Conservation (phyloP, 2,113 vertebrate genomes). For the Sigmodon hispidus region DNA sequence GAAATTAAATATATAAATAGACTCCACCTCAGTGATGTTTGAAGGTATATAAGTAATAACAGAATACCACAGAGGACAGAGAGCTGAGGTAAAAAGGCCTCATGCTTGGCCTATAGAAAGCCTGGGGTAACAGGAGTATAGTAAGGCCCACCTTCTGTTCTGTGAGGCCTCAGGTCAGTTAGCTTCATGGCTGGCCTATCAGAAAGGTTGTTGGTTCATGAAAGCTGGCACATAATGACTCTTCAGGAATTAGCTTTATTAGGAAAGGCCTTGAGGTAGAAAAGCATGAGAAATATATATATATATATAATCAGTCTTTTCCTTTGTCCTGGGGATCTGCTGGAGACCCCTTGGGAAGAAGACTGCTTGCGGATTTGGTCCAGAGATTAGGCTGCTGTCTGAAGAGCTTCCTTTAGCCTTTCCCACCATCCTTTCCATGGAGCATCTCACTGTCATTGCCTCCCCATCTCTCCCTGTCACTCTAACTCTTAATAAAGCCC, state of each 20-base stretch:
- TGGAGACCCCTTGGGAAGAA: background rate
- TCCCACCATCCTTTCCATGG: background rate
- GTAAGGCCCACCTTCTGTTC: background rate
- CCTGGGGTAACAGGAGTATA: background rate
- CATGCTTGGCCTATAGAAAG: background rate
- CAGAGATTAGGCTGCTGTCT: background rate
- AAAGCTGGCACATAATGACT: background rate
- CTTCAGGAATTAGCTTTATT: background rate
- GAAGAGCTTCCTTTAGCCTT: background rate
- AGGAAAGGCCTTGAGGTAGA: background rate
- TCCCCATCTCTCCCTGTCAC: background rate
- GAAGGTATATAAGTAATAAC: background rate
- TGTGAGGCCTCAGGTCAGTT: background rate
- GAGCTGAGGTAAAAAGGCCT: background rate
- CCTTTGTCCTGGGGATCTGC: background rate
- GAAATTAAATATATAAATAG: background rate
- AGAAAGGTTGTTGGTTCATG: background rate
- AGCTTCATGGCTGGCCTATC: background rate
- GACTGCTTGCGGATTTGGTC: background rate
- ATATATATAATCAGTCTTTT: background rate
- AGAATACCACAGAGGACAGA: background rate
- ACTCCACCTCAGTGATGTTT: background rate
- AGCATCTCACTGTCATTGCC: background rate
- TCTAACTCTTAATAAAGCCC: background rate
- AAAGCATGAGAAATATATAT: background rate